Evolutionary conservation across 2,888 invertebrate species (phyloP).

Genomic region (Rhabditophanes sp.): DNA sequence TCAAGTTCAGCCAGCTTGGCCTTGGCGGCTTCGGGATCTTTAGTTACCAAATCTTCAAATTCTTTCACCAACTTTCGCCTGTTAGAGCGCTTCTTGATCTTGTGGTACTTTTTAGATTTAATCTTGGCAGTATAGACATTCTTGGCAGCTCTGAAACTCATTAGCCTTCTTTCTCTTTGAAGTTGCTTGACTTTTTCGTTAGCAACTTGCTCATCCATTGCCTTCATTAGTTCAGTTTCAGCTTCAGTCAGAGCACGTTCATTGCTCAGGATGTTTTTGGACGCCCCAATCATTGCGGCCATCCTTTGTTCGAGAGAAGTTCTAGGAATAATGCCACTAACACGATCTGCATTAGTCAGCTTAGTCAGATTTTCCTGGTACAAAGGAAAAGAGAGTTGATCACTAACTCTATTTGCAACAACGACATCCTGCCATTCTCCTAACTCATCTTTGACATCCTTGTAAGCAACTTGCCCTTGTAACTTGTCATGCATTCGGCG

Average conservation of each 20-base stretch:
- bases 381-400: conserved; percentile 34
- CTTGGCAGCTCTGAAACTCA: conserved; percentile 74
- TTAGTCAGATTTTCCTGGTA: conserved; percentile 11
- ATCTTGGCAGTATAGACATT: conserved; percentile 77
- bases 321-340: conserved; percentile 13
- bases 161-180: conserved; percentile 65
- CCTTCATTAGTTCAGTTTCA: conserved; percentile 50
- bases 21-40: conserved; percentile 71
- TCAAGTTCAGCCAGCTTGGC: conserved; percentile 72
- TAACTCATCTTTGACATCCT: conserved; percentile 26
- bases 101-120: conserved; percentile 73
- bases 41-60: conserved; percentile 69
- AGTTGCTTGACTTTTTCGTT: conserved; percentile 48
- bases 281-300: conserved; percentile 17
- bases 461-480: conserved; percentile 24
- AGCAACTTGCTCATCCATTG: conserved; percentile 56
- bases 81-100: conserved; percentile 59
- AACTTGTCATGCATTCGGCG: conserved; percentile 18
- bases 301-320: conserved; percentile 29
- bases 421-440: conserved; percentile 28
- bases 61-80: conserved; percentile 65
- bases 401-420: conserved; percentile 24
- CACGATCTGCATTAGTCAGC: conserved; percentile 1
- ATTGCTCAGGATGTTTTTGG: conserved; percentile 25
- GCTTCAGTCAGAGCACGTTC: conserved; percentile 44